Base-by-base conservation (phyloP, 1,140 invertebrate species). In the Frieseomelitta varia region DNA sequence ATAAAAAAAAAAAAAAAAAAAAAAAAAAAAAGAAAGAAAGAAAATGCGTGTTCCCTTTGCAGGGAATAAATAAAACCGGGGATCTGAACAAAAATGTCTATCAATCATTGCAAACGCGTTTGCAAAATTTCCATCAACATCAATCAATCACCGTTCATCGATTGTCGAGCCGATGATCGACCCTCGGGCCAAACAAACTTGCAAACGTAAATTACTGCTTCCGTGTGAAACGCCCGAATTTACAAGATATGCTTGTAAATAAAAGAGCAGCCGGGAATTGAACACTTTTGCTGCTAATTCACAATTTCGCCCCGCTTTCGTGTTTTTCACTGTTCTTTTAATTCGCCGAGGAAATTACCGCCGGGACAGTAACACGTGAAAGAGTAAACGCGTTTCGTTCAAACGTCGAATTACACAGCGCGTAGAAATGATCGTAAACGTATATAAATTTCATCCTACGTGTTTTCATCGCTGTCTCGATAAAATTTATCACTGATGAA, bases 81-180 rank as follows among this genome's bases (percentile, higher is more conserved):
- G 11, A 24, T 39, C 10, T 39, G 30, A 68, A 68, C 30, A 39
- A 34, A 34, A 67, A 39, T 34, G 30, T 24, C 67, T 1, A 68
- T 68, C 67, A 68, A 24, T 21, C 30, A 4, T 39, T 12, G 34
- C 39, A 68, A 47, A 8, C 11, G 34, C 19, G 21, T 68, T 30
- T 68, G 67, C 21, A 68, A 47, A 68, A 68, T 67, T 67, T 67
- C 30, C 8, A 68, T 68, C 67, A 27, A 39, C 67, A 39, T 68
- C 67, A 39, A 68, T 34, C 67, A 67, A 67, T 67, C 27, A 19
- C 30, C 19, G 27, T 68, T 68, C 34, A 39, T 39, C 30, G 21
- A 68, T 39, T 34, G 67, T 30, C 21, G 19, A 39, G 39, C 2
- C 30, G 39, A 68, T 68, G 34, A 67, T 30, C 34, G 8, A 10